These are phyloP conservation scores for Sebastiscus tertius DNA, from an alignment of 2,797 vertebrate genomes.

Conservation along the genomic window DNA sequence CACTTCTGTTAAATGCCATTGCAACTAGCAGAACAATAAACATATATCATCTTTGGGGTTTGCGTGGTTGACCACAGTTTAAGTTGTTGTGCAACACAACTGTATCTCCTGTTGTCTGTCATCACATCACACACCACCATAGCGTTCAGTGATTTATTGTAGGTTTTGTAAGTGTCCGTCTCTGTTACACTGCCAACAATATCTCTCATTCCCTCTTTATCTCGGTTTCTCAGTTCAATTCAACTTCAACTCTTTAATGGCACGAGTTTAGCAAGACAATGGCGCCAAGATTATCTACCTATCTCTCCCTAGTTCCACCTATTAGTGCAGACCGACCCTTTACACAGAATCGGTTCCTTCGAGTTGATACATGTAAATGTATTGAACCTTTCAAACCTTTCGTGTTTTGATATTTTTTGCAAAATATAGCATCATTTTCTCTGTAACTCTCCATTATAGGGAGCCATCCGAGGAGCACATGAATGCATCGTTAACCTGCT, in stretches of 20 bases:
- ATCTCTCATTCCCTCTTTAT: background rate
- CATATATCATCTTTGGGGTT: slow-evolving; percentile 9
- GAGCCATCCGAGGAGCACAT: no score
- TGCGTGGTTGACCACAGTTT: slow-evolving; percentile 22
- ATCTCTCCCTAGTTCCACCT: background rate
- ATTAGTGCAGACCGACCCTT: no score
- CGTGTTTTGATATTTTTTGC: no score
- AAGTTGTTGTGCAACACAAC: slow-evolving; percentile 9
- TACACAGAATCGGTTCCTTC: no score
- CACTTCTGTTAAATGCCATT: background rate
- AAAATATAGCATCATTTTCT: no score
- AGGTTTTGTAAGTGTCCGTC: background rate
- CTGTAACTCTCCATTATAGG: no score
- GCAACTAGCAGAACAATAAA: slow-evolving; percentile 16
- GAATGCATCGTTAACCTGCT: fast-evolving
- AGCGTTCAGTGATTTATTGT: background rate
- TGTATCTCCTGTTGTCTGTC: slow-evolving; percentile 11
- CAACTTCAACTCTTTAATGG: background rate
- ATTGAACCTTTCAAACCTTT: no score
- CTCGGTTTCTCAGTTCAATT: background rate
- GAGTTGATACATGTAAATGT: no score
- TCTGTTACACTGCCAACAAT: background rate
- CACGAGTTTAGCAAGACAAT: background rate
- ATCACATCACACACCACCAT: background rate
- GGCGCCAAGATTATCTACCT: background rate